These are phyloP conservation scores for Marcusenius ussheri DNA, from an alignment of 2,113 vertebrate species.

Conservation along the genomic window DNA sequence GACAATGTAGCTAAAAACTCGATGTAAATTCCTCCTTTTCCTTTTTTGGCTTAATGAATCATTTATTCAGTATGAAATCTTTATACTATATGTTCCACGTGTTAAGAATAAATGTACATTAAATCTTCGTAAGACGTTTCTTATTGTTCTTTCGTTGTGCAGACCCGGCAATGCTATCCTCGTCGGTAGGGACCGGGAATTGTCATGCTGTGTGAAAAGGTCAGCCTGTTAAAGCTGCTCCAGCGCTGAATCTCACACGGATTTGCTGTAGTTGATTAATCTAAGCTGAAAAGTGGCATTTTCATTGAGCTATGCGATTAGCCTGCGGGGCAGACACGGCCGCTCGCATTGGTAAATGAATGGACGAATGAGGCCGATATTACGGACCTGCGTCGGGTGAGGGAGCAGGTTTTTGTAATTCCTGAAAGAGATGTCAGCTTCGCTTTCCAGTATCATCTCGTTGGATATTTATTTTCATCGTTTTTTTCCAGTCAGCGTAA, in stretches of 20 bases:
- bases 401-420: not conserved
- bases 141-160: slow-evolving; percentile 76
- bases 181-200: not conserved
- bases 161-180: not conserved
- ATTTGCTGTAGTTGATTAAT: not conserved
- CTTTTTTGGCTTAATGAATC: slow-evolving; percentile 99
- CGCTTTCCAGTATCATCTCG: not conserved
- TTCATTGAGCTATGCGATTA: not conserved
- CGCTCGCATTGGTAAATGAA: not conserved
- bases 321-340: not conserved
- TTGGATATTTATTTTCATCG: not conserved
- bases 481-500: not conserved
- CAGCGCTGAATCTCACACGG: not conserved
- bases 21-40: slow-evolving; percentile 99
- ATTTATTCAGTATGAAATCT: slow-evolving; percentile 99
- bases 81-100: slow-evolving; percentile 99
- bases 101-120: slow-evolving; percentile 99
- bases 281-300: not conserved
- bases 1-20: slow-evolving; percentile 98
- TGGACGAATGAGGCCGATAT: not conserved
- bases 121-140: slow-evolving; percentile 99
- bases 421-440: not conserved
- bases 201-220: not conserved
- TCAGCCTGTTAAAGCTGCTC: not conserved
- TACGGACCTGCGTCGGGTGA: not conserved